Evolutionary conservation across 2,113 vertebrate species (phyloP).

Genomic region (Brachirus orientalis): DNA sequence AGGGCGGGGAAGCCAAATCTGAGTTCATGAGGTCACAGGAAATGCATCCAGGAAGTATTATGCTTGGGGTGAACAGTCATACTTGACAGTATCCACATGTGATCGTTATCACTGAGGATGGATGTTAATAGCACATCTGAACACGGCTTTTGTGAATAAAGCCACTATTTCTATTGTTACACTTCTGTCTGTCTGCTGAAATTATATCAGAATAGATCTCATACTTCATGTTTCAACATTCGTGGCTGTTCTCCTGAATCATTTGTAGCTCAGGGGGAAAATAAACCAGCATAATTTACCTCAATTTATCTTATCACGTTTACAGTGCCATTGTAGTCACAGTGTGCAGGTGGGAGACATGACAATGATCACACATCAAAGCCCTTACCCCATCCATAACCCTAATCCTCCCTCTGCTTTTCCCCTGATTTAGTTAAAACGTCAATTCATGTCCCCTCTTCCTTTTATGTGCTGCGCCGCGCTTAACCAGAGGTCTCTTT

Average conservation of each 20-base stretch:
- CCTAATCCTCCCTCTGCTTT: conserved; percentile 66
- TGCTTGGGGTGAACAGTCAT: no score
- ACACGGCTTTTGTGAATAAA: not conserved
- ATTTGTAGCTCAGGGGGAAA: not conserved
- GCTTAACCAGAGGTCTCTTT: conserved; percentile 74
- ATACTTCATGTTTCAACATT: conserved; percentile 26
- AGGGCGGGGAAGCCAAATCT: no score
- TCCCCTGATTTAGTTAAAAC: conserved; percentile 75
- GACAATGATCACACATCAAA: conserved; percentile 77
- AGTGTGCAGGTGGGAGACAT: conserved; percentile 67
- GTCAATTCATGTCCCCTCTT: conserved; percentile 69
- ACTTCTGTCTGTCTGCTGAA: conserved; percentile 1
- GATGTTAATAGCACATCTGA: no score
- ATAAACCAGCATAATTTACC: conserved; percentile 53
- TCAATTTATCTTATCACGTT: conserved; percentile 66
- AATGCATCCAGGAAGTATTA: no score
- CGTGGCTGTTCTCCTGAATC: conserved; percentile 19
- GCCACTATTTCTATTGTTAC: not conserved
- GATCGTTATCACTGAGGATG: no score
- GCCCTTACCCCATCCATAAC: conserved; percentile 54
- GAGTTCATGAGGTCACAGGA: no score
- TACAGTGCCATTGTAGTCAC: conserved; percentile 62
- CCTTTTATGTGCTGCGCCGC: conserved; percentile 69
- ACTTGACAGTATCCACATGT: no score
- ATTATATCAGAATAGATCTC: conserved; percentile 23